A percentile compares a stretch with the other conserved stretches of the same genome.
Conservation (phyloP, 2,113 vertebrate genomes). For the Empidonax traillii region DNA sequence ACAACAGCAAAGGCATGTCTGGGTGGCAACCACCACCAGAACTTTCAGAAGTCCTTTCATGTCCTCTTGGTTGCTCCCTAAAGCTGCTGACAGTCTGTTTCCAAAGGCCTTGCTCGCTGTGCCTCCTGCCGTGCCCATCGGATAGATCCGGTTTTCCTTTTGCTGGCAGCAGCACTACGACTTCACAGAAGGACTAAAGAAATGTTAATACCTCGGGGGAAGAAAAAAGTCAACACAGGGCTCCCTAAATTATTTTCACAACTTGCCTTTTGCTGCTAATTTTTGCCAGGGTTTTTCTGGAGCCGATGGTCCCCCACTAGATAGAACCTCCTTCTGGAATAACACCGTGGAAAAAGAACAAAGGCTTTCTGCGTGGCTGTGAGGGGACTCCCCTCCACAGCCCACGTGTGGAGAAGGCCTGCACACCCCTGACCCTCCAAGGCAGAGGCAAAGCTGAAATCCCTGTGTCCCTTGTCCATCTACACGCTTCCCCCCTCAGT, state of each 20-base stretch:
- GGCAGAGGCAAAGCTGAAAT: neutral
- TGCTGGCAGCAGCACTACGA: neutral
- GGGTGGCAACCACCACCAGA: neutral
- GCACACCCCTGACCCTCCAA: fast-evolving
- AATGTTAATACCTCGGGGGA: neutral
- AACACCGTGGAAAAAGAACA: neutral
- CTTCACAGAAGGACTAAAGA: neutral
- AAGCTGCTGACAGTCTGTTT: neutral
- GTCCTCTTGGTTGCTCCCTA: neutral
- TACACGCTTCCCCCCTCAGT: neutral
- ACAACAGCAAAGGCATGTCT: neutral
- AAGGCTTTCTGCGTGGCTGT: neutral
- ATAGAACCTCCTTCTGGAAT: neutral
- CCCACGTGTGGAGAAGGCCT: neutral
- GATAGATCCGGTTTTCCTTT: neutral
- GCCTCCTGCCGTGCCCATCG: neutral
- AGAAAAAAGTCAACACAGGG: neutral
- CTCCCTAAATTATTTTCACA: neutral
- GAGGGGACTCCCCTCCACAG: neutral
- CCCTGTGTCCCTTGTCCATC: neutral
- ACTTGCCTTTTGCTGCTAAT: neutral
- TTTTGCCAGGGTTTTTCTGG: neutral
- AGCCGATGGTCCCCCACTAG: fast-evolving
- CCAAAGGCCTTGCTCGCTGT: neutral
- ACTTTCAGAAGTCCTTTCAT: neutral